A percentile compares a stretch with the other conserved stretches of the same genome.
phyloP scores from a whole-genome alignment of 2,888 invertebrate species.

The Deilephila porcellus region DNA sequence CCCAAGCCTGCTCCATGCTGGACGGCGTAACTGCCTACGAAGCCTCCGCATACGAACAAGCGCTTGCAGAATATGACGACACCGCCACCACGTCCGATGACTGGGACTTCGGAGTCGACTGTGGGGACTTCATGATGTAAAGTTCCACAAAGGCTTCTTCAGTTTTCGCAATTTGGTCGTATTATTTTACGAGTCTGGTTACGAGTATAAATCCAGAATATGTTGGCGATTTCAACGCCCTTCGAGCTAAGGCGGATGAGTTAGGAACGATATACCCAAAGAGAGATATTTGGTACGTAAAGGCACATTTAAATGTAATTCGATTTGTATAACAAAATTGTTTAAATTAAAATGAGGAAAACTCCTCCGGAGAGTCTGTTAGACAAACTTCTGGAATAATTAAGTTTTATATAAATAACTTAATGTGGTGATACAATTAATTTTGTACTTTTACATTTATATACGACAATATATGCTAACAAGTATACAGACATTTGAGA shows the following conservation, averaged over 20 bases:
- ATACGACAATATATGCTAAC: constrained; percentile 11
- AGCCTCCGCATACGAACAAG: constrained; percentile 84
- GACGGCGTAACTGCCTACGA: constrained; percentile 86
- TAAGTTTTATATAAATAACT: constrained; percentile 7
- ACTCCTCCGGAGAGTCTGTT: neutral
- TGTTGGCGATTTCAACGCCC: neutral
- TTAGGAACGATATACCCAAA: neutral
- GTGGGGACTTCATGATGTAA: constrained; percentile 89
- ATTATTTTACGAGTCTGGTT: constrained; percentile 3
- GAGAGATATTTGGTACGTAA: constrained; percentile 13
- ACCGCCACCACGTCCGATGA: constrained; percentile 83
- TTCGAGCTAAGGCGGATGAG: neutral
- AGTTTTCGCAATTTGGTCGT: neutral
- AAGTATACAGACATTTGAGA: constrained; percentile 6
- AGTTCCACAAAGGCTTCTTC: constrained; percentile 29
- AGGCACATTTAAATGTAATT: constrained; percentile 1
- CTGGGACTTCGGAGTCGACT: constrained; percentile 89
- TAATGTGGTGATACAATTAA: constrained; percentile 25
- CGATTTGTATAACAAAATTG: neutral
- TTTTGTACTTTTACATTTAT: constrained; percentile 28
- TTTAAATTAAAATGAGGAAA: neutral
- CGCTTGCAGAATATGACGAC: constrained; percentile 86
- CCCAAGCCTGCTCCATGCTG: constrained; percentile 84
- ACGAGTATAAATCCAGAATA: neutral
- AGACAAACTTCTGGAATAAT: constrained; percentile 14